phyloP scores from a whole-genome alignment of 2,797 vertebrate species.

The Myotis myotis region DNA sequence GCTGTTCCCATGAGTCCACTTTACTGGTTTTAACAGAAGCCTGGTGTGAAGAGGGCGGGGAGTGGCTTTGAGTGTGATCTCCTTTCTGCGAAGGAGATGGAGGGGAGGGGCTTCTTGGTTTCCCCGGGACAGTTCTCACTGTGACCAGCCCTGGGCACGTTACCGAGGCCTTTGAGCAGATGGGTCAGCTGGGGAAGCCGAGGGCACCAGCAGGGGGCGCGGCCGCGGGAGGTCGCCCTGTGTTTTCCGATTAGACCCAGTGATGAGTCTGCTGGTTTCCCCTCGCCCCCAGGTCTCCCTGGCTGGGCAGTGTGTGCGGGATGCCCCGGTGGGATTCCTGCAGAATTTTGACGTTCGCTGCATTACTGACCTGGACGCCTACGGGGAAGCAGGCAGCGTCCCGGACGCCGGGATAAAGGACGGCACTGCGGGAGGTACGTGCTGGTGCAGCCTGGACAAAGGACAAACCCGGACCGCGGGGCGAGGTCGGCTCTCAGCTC shows the following conservation, averaged over 20 bases:
- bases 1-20: neutral
- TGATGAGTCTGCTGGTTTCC: neutral
- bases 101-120: neutral
- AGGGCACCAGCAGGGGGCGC: neutral
- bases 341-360: constrained; percentile 87
- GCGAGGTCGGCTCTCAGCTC: neutral
- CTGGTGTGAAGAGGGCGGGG: neutral
- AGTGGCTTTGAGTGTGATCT: neutral
- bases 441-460: neutral
- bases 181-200: neutral
- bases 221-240: neutral
- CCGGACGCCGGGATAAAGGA: constrained; percentile 38
- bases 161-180: too few species aligned
- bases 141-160: neutral
- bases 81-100: neutral
- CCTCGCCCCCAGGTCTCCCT: constrained; percentile 82
- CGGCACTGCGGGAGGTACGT: constrained; percentile 77
- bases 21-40: neutral
- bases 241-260: neutral
- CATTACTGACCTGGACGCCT: constrained; percentile 73
- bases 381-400: constrained; percentile 23
- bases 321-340: constrained; percentile 91
- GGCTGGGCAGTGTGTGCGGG: constrained; percentile 87
- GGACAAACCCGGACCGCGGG: too few species aligned
- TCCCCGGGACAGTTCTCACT: neutral